Percentiles rank a stretch among this genome's conserved stretches.
Evolutionary conservation across 1,140 invertebrate genomes (phyloP).

Genomic region (Drosophila aff.): DNA sequence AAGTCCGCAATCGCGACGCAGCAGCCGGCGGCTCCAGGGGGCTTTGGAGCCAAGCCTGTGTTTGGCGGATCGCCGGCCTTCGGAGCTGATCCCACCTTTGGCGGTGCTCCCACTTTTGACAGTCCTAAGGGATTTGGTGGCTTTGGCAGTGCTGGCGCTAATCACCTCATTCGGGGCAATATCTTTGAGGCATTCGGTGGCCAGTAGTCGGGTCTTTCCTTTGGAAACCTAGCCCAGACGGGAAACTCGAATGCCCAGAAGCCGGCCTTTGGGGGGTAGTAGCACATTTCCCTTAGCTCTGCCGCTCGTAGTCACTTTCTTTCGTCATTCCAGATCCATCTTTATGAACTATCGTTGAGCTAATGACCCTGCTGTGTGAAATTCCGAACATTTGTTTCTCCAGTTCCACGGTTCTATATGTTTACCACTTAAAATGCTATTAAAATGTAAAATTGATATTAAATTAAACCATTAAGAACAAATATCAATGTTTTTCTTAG

Average conservation of each 20-base stretch:
- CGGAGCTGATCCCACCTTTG: constrained; percentile 86
- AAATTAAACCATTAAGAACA: constrained; percentile 24
- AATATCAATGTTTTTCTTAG: background rate
- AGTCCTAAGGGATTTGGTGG: constrained; percentile 85
- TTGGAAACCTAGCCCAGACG: constrained; percentile 87
- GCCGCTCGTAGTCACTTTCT: background rate
- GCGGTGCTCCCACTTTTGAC: constrained; percentile 86
- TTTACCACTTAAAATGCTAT: background rate
- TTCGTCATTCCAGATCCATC: constrained; percentile 39
- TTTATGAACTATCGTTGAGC: constrained; percentile 53
- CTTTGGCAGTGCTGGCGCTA: constrained; percentile 45
- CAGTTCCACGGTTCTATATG: background rate
- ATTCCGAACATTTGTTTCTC: constrained; percentile 2
- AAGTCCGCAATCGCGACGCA: constrained; percentile 67
- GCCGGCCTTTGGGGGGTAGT: constrained; percentile 85
- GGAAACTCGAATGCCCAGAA: constrained; percentile 73
- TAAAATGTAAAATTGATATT: background rate
- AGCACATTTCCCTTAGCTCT: background rate
- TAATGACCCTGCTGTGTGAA: background rate
- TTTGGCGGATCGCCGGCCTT: constrained; percentile 84
- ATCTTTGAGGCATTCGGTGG: constrained; percentile 87
- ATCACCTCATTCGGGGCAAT: constrained; percentile 77
- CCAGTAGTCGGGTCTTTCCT: constrained; percentile 86
- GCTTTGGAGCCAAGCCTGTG: constrained; percentile 70
- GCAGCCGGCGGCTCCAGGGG: constrained; percentile 46